phyloP scores from a whole-genome alignment of 2,888 invertebrate species.

The Elysia crispata region DNA sequence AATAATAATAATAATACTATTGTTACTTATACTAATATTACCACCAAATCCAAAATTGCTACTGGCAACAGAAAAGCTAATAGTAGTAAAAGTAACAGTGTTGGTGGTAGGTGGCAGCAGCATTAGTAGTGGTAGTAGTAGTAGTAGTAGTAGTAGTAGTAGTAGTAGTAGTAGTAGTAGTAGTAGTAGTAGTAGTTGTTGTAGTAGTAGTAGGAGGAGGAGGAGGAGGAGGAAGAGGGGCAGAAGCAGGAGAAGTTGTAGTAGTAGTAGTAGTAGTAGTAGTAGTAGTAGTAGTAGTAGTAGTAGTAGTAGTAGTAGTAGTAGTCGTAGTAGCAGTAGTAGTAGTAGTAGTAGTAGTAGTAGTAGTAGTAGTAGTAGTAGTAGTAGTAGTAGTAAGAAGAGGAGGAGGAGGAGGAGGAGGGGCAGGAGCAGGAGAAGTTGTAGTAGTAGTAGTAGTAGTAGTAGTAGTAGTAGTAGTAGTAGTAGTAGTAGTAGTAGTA shows the following conservation, averaged over 20 bases:
- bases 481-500: slow-evolving; percentile 9
- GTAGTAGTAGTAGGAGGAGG: slow-evolving; percentile 3
- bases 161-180: slow-evolving; percentile 28
- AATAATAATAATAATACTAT: too few relatives aligned
- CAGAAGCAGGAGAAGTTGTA: not conserved
- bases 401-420: too few relatives aligned
- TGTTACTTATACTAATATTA: too few relatives aligned
- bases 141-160: slow-evolving; percentile 28
- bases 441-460: slow-evolving; percentile 28
- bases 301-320: too few relatives aligned
- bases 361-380: slow-evolving; percentile 9
- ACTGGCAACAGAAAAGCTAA: too few relatives aligned
- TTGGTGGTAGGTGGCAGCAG: not conserved
- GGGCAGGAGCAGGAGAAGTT: too few relatives aligned
- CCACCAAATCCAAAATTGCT: too few relatives aligned
- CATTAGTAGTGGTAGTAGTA: too few relatives aligned
- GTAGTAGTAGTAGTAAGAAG: too few relatives aligned
- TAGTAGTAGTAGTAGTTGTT: slow-evolving; percentile 19
- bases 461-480: slow-evolving; percentile 16
- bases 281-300: slow-evolving; percentile 24
- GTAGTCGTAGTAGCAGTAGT: too few relatives aligned
- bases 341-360: slow-evolving; percentile 28
- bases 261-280: slow-evolving; percentile 24
- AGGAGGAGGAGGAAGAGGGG: not conserved
- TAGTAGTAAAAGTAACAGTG: too few relatives aligned